Percentiles rank a stretch among this genome's conserved stretches.
Conservation (phyloP, 1,140 invertebrate genomes). For the Brachionus rubens region DNA sequence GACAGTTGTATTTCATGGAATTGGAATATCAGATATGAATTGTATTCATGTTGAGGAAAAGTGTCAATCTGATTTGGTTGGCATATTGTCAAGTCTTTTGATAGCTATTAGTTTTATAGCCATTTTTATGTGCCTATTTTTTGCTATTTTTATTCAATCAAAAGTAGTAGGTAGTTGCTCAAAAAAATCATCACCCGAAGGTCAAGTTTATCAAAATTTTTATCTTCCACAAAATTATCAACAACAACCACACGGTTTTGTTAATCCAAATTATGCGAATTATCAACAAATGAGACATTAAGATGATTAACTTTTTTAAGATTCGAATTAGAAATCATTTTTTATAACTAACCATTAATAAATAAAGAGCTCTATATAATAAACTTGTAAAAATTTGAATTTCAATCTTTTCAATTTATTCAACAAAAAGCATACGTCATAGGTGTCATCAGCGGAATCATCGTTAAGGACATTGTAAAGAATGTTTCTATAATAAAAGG, state of each 20-base stretch:
- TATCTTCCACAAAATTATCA: neutral
- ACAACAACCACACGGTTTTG: neutral
- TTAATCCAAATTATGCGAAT: too few relatives aligned
- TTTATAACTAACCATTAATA: too few relatives aligned
- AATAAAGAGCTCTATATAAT: too few relatives aligned
- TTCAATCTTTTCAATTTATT: too few relatives aligned
- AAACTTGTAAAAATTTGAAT: too few relatives aligned
- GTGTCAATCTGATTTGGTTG: neutral
- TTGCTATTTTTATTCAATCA: slow-evolving; percentile 3
- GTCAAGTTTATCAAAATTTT: neutral
- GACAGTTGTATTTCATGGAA: neutral
- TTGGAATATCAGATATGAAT: neutral
- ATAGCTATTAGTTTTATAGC: neutral
- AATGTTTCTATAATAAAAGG: too few relatives aligned
- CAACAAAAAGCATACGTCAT: too few relatives aligned
- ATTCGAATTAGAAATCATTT: too few relatives aligned
- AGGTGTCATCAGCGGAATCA: too few relatives aligned
- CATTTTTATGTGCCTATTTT: slow-evolving; percentile 13
- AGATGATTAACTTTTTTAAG: too few relatives aligned
- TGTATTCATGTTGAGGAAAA: neutral
- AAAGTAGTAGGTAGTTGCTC: neutral
- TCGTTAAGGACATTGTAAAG: too few relatives aligned
- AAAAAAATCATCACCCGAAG: neutral
- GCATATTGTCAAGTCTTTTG: neutral
- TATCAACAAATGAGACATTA: too few relatives aligned